These are phyloP conservation scores for Stramonita haemastoma DNA, from an alignment of 2,888 invertebrate genomes.

Conservation along the genomic window DNA sequence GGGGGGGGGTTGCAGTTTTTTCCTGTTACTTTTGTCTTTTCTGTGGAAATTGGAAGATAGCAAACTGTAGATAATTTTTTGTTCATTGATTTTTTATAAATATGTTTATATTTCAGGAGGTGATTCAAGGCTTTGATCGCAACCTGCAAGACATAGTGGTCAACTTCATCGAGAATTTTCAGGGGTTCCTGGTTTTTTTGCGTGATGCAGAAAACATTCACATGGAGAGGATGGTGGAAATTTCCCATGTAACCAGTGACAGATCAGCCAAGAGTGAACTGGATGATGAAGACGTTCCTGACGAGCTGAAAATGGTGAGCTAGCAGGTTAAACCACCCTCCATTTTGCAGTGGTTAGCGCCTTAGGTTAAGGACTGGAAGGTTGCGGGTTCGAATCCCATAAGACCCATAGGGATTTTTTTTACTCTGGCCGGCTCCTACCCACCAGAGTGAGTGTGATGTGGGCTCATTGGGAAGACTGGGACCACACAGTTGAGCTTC, in stretches of 20 bases:
- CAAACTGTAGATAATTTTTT: neutral
- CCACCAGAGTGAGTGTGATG: too few relatives aligned
- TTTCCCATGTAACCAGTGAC: conserved; percentile 73
- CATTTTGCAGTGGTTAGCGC: too few relatives aligned
- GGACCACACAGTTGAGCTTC: too few relatives aligned
- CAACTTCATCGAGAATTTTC: conserved; percentile 74
- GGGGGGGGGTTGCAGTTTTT: too few relatives aligned
- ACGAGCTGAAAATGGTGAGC: conserved; percentile 75
- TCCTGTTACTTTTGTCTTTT: neutral
- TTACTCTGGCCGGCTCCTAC: too few relatives aligned
- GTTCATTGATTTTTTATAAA: neutral
- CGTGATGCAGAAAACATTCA: conserved; percentile 76
- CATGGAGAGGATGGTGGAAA: conserved; percentile 76
- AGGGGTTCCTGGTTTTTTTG: conserved; percentile 70
- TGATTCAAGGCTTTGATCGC: conserved; percentile 85
- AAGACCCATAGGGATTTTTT: too few relatives aligned
- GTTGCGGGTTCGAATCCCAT: too few relatives aligned
- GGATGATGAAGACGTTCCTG: conserved; percentile 75
- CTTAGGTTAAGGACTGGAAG: too few relatives aligned
- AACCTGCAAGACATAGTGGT: conserved; percentile 83
- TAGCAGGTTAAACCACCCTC: too few relatives aligned
- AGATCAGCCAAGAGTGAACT: conserved; percentile 77
- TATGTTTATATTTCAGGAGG: conserved; percentile 81
- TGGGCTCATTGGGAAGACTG: too few relatives aligned
- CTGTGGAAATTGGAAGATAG: neutral